Base-by-base conservation (phyloP, 2,113 vertebrate species). In the Oncorhynchus gorbuscha region DNA sequence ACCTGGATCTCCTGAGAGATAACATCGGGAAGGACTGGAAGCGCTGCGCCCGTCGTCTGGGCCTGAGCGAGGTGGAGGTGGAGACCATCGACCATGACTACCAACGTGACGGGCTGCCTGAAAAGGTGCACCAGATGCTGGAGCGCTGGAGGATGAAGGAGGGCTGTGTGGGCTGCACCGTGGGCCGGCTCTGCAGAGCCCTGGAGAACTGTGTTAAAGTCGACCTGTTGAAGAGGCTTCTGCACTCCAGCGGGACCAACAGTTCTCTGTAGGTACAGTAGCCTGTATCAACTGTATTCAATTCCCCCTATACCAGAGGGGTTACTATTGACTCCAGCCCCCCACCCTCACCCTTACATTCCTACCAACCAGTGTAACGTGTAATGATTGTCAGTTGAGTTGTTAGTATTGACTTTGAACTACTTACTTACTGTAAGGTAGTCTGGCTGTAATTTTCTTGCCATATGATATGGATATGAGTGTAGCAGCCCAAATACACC, bases 51-150 rank as follows among this genome's bases (percentile, higher is more conserved):
- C 95, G 98, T 0, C 91, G 91, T 28, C 91, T 99, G 80, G 94
- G 93, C 64, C 94, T 99, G 80, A 81, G 64, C 0, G 71, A 89
- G 0, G 89, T 96, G 0, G 96, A 98, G 48, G 94, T 99, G 11
- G 96, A 99, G 2, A 94, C 94, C 87, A 97, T 99, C 1, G 95
- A 97, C 68, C 95, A 98, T 0, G 96, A 97, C 89, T 95, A 91
- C 8, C 90, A 88, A 70, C 93, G 95, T 0, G 95, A 99, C 5
- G 97, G 98, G 59, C 91, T 99, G 3, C 93, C 92, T 0, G 98
- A 99, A 84, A 97, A 96, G 85, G 97, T 99, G 73, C 94, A 96
- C 84, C 97, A 99, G 90, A 97, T 95, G 94, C 90, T 99, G 76
- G 93, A 92, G 11, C 92, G 85, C 55, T 99, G 98, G 98, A 89